Conservation (phyloP, 2,888 invertebrate genomes). For the Drosophila dives region DNA sequence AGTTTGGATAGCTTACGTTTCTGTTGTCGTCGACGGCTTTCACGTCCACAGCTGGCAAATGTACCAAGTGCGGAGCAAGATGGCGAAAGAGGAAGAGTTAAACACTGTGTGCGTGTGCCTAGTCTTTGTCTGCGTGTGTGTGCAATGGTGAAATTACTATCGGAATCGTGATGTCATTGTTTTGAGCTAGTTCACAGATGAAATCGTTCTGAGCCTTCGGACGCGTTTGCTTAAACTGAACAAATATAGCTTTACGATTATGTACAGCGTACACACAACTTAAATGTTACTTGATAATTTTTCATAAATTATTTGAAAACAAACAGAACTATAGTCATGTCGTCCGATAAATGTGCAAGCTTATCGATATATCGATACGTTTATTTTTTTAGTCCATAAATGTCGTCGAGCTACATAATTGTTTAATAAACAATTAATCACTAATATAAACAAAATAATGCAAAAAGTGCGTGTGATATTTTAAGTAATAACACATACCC, state of each 20-base stretch:
- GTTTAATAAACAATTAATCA: slow-evolving; percentile 80
- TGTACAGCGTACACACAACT: background rate
- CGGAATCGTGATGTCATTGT: slow-evolving; percentile 54
- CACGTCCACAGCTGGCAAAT: slow-evolving; percentile 78
- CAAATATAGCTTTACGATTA: background rate
- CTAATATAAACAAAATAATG: slow-evolving; percentile 75
- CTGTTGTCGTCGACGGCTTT: slow-evolving; percentile 47
- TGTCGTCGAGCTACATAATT: slow-evolving; percentile 71
- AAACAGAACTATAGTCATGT: slow-evolving; percentile 6
- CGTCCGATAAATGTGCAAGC: slow-evolving; percentile 15
- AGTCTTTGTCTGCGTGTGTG: background rate
- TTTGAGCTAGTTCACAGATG: slow-evolving; percentile 35
- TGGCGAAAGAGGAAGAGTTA: slow-evolving; percentile 37
- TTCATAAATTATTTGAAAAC: background rate
- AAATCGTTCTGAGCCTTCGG: slow-evolving; percentile 1
- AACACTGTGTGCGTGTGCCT: slow-evolving; percentile 8
- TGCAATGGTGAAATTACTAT: slow-evolving; percentile 30
- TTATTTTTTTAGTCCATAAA: slow-evolving; percentile 42
- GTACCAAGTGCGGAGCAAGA: slow-evolving; percentile 41
- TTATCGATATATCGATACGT: slow-evolving; percentile 57
- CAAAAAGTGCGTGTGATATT: slow-evolving; percentile 52
- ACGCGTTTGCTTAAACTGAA: background rate
- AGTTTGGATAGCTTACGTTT: no score
- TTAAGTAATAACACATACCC: slow-evolving; percentile 16
- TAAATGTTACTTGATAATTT: background rate